Evolutionary conservation across 2,113 vertebrate species (phyloP).

Genomic region (Macquaria australasica): DNA sequence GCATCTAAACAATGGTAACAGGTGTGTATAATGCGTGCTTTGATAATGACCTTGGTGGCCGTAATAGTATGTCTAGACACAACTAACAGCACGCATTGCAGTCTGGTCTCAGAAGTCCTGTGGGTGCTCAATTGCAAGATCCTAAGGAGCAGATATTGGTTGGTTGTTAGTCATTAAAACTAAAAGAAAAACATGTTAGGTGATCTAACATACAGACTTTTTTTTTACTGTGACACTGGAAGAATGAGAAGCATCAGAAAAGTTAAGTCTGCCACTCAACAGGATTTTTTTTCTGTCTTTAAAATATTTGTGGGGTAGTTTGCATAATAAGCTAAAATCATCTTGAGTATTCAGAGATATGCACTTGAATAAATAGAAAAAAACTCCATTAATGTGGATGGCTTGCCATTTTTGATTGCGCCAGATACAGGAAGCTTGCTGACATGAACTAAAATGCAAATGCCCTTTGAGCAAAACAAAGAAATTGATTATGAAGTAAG

Average conservation of each 20-base stretch:
- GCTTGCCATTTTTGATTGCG: conserved; percentile 87
- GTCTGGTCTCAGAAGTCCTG: conserved; percentile 63
- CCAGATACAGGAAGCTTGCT: conserved; percentile 83
- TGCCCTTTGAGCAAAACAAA: conserved; percentile 88
- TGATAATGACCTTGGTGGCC: conserved; percentile 79
- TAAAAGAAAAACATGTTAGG: conserved; percentile 14
- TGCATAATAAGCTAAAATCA: conserved; percentile 76
- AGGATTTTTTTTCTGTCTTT: conserved; percentile 14
- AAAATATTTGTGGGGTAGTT: conserved; percentile 71
- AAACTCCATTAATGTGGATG: conserved; percentile 83
- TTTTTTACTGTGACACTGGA: conserved; percentile 15
- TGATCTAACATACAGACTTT: not conserved
- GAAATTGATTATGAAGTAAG: conserved; percentile 90
- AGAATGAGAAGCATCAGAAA: conserved; percentile 40
- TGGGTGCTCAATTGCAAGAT: conserved; percentile 45
- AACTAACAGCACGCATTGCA: conserved; percentile 68
- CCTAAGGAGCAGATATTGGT: conserved; percentile 39
- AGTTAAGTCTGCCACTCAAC: conserved; percentile 51
- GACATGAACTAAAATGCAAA: conserved; percentile 85
- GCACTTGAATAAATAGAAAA: conserved; percentile 79
- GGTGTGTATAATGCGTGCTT: conserved; percentile 79
- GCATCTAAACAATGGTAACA: conserved; percentile 80
- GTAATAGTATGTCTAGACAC: conserved; percentile 80
- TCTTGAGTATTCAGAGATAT: conserved; percentile 81
- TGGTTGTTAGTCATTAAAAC: conserved; percentile 34